Conservation (phyloP, 2,888 invertebrate species). For the Conomelus anceps region DNA sequence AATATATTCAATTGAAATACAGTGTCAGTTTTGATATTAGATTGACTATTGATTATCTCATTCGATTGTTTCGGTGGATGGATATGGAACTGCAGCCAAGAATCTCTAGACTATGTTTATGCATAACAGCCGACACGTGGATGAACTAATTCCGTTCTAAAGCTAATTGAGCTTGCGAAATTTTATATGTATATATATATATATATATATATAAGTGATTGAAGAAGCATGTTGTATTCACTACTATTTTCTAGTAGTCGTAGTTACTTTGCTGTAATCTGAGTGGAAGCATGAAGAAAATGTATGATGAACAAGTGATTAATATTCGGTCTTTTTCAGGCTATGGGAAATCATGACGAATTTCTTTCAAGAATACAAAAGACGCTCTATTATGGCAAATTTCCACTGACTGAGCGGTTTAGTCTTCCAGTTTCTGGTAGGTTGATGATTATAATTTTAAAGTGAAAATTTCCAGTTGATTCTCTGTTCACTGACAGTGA, state of each 20-base stretch:
- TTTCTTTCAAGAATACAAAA: slow-evolving; percentile 78
- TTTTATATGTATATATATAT: not conserved
- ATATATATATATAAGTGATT: not conserved
- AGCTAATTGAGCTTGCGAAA: not conserved
- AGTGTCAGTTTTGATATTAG: too few relatives aligned
- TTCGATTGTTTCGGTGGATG: too few relatives aligned
- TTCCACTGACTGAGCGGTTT: slow-evolving; percentile 62
- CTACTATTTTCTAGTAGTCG: too few relatives aligned
- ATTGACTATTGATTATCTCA: too few relatives aligned
- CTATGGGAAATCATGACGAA: slow-evolving; percentile 63
- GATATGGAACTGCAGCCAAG: too few relatives aligned
- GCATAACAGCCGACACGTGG: not conserved
- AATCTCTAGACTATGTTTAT: not conserved
- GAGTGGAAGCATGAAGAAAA: not conserved
- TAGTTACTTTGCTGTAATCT: not conserved
- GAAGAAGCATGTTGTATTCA: too few relatives aligned
- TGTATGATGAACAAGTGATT: not conserved
- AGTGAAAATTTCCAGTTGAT: not conserved
- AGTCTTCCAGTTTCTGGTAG: slow-evolving; percentile 74
- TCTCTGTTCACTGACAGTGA: not conserved
- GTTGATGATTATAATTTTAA: not conserved
- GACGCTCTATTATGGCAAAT: slow-evolving; percentile 79
- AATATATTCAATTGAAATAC: too few relatives aligned
- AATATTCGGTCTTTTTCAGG: slow-evolving; percentile 44
- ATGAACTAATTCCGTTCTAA: not conserved